These are phyloP conservation scores for Microctonus brassicae DNA, from an alignment of 2,888 invertebrate species.

Conservation along the genomic window DNA sequence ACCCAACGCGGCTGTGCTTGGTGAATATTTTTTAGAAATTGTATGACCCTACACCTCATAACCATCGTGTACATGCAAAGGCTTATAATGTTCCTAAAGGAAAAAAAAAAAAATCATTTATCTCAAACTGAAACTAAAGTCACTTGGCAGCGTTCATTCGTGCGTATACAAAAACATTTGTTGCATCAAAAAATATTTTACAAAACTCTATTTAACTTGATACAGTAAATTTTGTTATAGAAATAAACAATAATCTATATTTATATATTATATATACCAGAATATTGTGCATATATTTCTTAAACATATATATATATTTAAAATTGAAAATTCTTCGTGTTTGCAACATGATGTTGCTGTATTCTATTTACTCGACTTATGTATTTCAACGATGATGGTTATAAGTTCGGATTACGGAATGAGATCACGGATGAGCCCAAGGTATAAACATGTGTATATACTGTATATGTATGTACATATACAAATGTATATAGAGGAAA, in stretches of 20 bases:
- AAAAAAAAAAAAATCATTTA: slow-evolving; percentile 14
- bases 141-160: slow-evolving; percentile 32
- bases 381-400: slow-evolving; percentile 37
- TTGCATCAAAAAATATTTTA: slow-evolving; percentile 13
- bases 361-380: slow-evolving; percentile 40
- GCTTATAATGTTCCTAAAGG: neutral
- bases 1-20: slow-evolving; percentile 19
- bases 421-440: slow-evolving; percentile 41
- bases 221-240: no score
- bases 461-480: no score
- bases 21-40: slow-evolving; percentile 10
- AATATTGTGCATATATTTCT: no score
- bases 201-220: no score
- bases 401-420: slow-evolving; percentile 31
- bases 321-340: slow-evolving; percentile 29
- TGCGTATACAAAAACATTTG: slow-evolving; percentile 26
- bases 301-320: slow-evolving; percentile 19
- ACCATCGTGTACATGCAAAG: slow-evolving; percentile 28
- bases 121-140: slow-evolving; percentile 39
- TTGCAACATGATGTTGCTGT: slow-evolving; percentile 28
- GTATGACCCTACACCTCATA: slow-evolving; percentile 1
- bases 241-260: no score
- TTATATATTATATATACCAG: neutral
- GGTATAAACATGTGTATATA: neutral
- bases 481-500: no score